Base-by-base conservation (phyloP, 1,140 invertebrate genomes). In the Archivesica marissinica region DNA sequence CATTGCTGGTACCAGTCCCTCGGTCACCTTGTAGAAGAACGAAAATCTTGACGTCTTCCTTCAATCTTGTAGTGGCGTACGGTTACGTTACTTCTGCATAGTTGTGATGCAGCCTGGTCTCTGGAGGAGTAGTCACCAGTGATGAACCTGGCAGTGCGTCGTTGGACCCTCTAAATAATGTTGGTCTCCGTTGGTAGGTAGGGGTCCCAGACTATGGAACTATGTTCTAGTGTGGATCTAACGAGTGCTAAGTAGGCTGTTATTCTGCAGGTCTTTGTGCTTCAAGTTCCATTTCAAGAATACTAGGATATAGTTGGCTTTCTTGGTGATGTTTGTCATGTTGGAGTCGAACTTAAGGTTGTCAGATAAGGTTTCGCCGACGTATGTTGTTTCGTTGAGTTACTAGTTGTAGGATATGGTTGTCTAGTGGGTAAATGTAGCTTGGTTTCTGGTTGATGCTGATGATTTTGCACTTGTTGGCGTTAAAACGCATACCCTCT, bases 381-480 rank as follows among this genome's bases (percentile, higher is more conserved):
- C 56, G 38, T 75, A 86, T 17, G 85, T 79, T 44, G 50, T 83
- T 20, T 82, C 64, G 13, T 25, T n/a, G n/a, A n/a, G n/a, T 6
- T 9, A 86, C 79, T 59, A 79, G 79, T 59, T 88, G 52, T 1
- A 86, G 77, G 23, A 85, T 86, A 35, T 79, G 74, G 50, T 75
- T 72, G 38, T 59, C 39, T n/a, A 86, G 39, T 25, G 30, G 25
- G 74, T 84, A 83, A 4, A 61, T 64, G 35, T 70, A n/a, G 17
- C 23, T 30, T 3, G 30, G 50, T 64, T 47, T 79, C 20, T 39
- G 13, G 35, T 79, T 56, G 17, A 85, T 79, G 9, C 17, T 38
- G 47, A 88, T 72, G 15, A 88, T 38, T 1, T 68, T 17, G 47
- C 84, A 86, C 13, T 88, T 88, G 3, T 41, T 59, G 7, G 75